These are phyloP conservation scores for Drosophila pandora DNA, from an alignment of 1,140 invertebrate species.

Conservation along the genomic window DNA sequence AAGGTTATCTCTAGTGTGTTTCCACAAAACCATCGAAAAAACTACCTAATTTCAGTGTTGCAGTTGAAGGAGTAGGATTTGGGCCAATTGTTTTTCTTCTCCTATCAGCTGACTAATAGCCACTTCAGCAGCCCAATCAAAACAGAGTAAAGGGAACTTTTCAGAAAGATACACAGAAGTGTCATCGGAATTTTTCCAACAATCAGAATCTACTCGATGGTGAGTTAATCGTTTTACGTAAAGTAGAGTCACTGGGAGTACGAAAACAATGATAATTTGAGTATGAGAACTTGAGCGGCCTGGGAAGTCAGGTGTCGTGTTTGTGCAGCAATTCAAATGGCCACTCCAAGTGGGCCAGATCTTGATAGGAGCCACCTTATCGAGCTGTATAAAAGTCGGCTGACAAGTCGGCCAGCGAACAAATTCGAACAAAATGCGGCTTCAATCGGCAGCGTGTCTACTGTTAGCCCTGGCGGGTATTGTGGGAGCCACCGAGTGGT, in stretches of 20 bases:
- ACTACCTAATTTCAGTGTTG: background rate
- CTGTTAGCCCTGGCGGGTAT: slow-evolving; percentile 36
- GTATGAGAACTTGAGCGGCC: slow-evolving; percentile 20
- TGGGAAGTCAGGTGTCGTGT: slow-evolving; percentile 38
- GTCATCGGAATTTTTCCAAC: slow-evolving; percentile 30
- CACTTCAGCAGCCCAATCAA: slow-evolving; percentile 25
- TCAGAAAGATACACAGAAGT: slow-evolving; percentile 9
- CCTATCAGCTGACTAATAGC: slow-evolving; percentile 32
- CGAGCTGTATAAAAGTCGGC: slow-evolving; percentile 52
- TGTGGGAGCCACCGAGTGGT: slow-evolving; percentile 86
- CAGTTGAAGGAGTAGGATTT: slow-evolving; percentile 25
- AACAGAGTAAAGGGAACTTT: background rate
- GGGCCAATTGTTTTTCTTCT: background rate
- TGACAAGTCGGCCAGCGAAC: slow-evolving; percentile 8
- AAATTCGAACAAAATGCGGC: slow-evolving; percentile 60
- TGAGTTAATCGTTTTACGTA: slow-evolving; percentile 46
- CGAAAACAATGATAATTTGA: slow-evolving; percentile 52
- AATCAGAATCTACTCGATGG: slow-evolving; percentile 10
- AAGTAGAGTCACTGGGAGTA: slow-evolving; percentile 15
- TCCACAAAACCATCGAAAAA: background rate
- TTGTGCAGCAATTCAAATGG: slow-evolving; percentile 61
- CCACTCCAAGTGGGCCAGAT: slow-evolving; percentile 41
- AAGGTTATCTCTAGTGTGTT: slow-evolving; percentile 26
- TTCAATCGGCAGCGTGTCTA: slow-evolving; percentile 45
- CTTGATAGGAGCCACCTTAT: slow-evolving; percentile 55